Percentiles rank a stretch among this genome's conserved stretches.
phyloP scores from a whole-genome alignment of 2,797 vertebrate genomes.

The Bryconaethiops microstoma region DNA sequence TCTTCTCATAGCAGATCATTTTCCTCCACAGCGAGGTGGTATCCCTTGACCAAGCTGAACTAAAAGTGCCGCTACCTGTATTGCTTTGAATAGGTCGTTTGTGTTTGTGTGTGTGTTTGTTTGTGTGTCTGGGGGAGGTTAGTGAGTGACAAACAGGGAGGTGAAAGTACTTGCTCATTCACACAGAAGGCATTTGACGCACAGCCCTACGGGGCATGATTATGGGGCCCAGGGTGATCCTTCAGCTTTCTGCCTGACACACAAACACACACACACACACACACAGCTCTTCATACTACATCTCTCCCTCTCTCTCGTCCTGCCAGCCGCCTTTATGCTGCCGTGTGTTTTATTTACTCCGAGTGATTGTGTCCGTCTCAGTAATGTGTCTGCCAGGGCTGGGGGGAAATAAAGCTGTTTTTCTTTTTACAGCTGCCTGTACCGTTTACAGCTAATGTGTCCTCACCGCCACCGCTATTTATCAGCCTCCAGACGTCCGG shows the following conservation, averaged over 20 bases:
- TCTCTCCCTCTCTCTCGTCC: slow-evolving; percentile 43
- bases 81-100: slow-evolving; percentile 9
- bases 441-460: slow-evolving; percentile 73
- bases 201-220: slow-evolving; percentile 76
- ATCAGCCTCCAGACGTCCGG: slow-evolving; percentile 72
- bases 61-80: slow-evolving; percentile 18
- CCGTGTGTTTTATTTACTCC: slow-evolving; percentile 78
- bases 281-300: slow-evolving; percentile 49
- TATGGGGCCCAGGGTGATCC: slow-evolving; percentile 77
- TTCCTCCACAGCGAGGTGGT: not conserved
- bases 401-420: slow-evolving; percentile 80
- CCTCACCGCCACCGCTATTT: slow-evolving; percentile 71
- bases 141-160: slow-evolving; percentile 71
- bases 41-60: not conserved
- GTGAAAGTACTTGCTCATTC: slow-evolving; percentile 74
- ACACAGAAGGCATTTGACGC: slow-evolving; percentile 67
- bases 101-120: slow-evolving; percentile 29
- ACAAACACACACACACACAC: slow-evolving; percentile 39
- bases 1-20: not conserved
- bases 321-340: slow-evolving; percentile 46
- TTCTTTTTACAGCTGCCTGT: slow-evolving; percentile 74
- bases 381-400: slow-evolving; percentile 69
- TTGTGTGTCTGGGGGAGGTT: slow-evolving; percentile 38
- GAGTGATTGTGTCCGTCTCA: slow-evolving; percentile 62
- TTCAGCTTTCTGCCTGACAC: slow-evolving; percentile 71